phyloP scores from a whole-genome alignment of 1,140 invertebrate genomes.

The Drosophila obscura region DNA sequence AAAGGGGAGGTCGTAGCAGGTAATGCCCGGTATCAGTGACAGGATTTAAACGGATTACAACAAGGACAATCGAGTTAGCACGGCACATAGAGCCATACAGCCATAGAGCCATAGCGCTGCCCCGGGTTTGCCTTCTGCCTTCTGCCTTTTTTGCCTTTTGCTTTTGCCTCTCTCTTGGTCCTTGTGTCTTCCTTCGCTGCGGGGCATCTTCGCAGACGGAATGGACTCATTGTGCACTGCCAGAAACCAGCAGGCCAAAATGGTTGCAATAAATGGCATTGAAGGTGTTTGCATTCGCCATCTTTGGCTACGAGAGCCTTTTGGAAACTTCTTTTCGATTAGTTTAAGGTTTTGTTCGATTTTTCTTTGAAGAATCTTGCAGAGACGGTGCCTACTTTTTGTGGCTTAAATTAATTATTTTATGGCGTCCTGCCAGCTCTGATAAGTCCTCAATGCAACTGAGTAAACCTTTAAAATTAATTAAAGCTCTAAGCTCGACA shows the following conservation, averaged over 20 bases:
- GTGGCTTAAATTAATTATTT: too few relatives aligned
- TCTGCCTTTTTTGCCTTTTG: slow-evolving; percentile 8
- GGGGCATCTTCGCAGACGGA: slow-evolving; percentile 19
- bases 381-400: too few relatives aligned
- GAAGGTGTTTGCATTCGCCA: too few relatives aligned
- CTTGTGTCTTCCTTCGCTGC: slow-evolving; percentile 18
- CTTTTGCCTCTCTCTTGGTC: slow-evolving; percentile 4
- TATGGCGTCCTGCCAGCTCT: too few relatives aligned
- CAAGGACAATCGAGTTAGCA: slow-evolving; percentile 80
- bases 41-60: slow-evolving; percentile 81
- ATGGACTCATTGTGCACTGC: slow-evolving; percentile 20
- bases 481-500: too few relatives aligned
- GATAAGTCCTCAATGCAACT: too few relatives aligned
- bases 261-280: too few relatives aligned
- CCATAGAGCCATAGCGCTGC: not conserved
- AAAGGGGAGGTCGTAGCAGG: slow-evolving; percentile 37
- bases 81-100: slow-evolving; percentile 50
- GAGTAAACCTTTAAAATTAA: too few relatives aligned
- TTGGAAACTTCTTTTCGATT: too few relatives aligned
- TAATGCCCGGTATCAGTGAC: slow-evolving; percentile 78
- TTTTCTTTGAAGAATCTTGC: too few relatives aligned
- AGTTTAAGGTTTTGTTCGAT: too few relatives aligned
- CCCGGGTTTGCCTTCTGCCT: slow-evolving; percentile 18
- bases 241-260: not conserved
- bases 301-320: too few relatives aligned